phyloP scores from a whole-genome alignment of 2,888 invertebrate species.

The Leuctra nigra region DNA sequence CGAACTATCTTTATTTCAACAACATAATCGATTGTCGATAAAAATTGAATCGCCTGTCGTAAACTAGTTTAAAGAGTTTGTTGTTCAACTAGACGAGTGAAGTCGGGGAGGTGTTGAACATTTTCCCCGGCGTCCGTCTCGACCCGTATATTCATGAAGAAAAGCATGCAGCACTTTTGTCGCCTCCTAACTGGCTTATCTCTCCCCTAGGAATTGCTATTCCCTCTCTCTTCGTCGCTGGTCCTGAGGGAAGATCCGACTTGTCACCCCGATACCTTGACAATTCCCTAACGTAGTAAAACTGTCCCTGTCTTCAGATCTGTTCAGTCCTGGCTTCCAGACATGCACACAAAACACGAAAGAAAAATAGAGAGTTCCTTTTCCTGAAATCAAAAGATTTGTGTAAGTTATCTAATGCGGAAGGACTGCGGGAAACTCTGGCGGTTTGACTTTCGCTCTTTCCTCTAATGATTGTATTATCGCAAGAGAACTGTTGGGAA shows the following conservation, averaged over 20 bases:
- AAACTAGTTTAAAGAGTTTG: neutral
- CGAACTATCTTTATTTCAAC: neutral
- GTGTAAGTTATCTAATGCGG: too few species aligned
- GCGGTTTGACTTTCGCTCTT: too few species aligned
- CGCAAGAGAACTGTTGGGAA: too few species aligned
- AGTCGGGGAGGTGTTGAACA: neutral
- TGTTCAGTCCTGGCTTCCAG: neutral
- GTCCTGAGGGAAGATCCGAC: neutral
- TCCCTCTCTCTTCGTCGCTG: neutral
- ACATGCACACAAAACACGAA: neutral
- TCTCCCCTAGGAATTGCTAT: slow-evolving; percentile 4
- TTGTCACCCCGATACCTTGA: slow-evolving; percentile 14
- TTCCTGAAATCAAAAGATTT: neutral
- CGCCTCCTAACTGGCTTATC: slow-evolving; percentile 8
- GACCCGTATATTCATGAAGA: neutral
- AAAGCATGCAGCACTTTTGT: neutral
- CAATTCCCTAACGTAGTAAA: slow-evolving; percentile 18
- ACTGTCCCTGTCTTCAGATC: slow-evolving; percentile 5
- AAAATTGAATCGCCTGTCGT: slow-evolving; percentile 4
- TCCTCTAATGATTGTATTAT: slow-evolving; percentile 2
- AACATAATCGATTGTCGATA: slow-evolving; percentile 2
- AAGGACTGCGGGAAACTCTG: too few species aligned
- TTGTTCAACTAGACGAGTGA: neutral
- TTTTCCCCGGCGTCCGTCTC: neutral
- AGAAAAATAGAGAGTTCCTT: slow-evolving; percentile 7